Evolutionary conservation across 2,113 vertebrate species (phyloP), one percentile per base, ranked within the genome.

Genomic region (Octodon degus): DNA sequence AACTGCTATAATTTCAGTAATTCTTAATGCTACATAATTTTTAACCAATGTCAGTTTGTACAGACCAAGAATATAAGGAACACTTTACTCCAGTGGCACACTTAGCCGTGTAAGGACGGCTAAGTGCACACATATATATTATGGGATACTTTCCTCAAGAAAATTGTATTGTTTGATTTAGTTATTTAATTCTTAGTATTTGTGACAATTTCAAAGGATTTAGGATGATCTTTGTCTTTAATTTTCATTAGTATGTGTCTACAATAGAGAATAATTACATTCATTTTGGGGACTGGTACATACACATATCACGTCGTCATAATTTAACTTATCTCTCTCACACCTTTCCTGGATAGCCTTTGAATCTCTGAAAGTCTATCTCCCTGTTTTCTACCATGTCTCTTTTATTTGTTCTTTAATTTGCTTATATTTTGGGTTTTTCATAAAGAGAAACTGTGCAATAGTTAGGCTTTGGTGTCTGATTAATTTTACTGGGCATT

Each of bases 1-100:
- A 95, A 62, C 4, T 50, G 72, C 2, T 74, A 13, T 53, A 24
- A 92, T 84, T 74, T 80, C 24, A 65, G 34, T 77, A 68, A 89
- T 89, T 88, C 14, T 70, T 84, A 70, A 92, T 25, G 30, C n/a
- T 9, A 74, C 89, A 19, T 90, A 53, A 80, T 79, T 93, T 93
- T 72, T 90, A 91, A 43, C 53, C 19, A 11, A 34, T 19, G 79
- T 17, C 14, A 86, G 19, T 19, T 84, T 94, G 6, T 89, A 8
- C 20, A 43, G 37, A 25, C 2, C n/a, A 86, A 25, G 47, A 93
- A 27, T 32, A 4, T 6, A 74, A 74, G 14, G n/a, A 9, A 79
- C 20, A 63, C 19, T 84, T 88, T 37, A 40, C 13, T 79, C 27
- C 17, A 34, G 17, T 40, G 37, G 74, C 13, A 67, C 55, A 24